Percentiles rank a stretch among this genome's conserved stretches.
Evolutionary conservation across 2,888 invertebrate species (phyloP).

Genomic region (Pomacea canaliculata): DNA sequence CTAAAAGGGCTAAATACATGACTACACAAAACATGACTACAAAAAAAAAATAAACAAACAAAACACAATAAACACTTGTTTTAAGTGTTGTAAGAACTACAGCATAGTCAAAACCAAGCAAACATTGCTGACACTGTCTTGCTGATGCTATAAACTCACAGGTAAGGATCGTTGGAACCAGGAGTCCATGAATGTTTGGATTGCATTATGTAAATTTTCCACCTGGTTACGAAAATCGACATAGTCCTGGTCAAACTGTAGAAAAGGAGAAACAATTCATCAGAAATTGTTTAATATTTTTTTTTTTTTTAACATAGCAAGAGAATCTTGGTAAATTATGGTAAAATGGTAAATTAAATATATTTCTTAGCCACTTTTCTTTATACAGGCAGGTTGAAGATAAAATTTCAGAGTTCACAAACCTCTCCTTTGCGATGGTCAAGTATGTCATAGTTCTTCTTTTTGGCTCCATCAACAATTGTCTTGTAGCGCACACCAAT

Average conservation of each 20-base stretch:
- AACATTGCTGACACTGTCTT: too few species aligned
- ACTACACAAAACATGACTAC: too few species aligned
- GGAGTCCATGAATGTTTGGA: slow-evolving; percentile 78
- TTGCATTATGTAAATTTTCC: slow-evolving; percentile 71
- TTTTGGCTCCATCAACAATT: slow-evolving; percentile 84
- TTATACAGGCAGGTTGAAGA: not conserved
- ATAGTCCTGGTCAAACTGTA: slow-evolving; percentile 85
- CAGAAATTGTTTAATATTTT: not conserved
- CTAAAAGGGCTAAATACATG: too few species aligned
- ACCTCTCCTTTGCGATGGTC: slow-evolving; percentile 87
- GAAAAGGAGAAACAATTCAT: slow-evolving; percentile 17
- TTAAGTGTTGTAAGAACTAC: too few species aligned
- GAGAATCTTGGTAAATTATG: too few species aligned
- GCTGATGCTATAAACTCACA: slow-evolving; percentile 44
- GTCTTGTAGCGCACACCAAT: slow-evolving; percentile 87
- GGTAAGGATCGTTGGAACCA: slow-evolving; percentile 65
- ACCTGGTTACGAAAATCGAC: slow-evolving; percentile 84
- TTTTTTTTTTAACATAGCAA: too few species aligned
- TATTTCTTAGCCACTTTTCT: not conserved
- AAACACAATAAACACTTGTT: too few species aligned
- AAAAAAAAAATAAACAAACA: too few species aligned
- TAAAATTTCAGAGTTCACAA: slow-evolving; percentile 6
- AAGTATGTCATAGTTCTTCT: slow-evolving; percentile 90
- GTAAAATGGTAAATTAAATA: not conserved
- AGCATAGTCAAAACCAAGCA: too few species aligned